Conservation (phyloP, 2,113 vertebrate species). For the Colistium nudipinnis region DNA sequence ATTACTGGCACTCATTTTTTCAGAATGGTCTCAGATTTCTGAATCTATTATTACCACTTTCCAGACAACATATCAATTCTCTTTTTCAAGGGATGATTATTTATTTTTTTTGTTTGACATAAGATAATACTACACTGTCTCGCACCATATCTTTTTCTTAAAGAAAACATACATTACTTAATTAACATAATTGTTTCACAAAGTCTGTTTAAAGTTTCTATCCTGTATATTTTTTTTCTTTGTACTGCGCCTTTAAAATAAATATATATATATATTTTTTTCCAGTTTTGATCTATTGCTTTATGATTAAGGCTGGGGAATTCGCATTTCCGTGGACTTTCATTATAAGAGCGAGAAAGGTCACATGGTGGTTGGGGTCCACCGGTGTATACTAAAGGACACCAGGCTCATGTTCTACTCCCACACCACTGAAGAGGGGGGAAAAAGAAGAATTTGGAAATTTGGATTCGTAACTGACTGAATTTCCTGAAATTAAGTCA, state of each 20-base stretch:
- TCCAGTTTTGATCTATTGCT: too few relatives aligned
- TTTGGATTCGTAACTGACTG: constrained; percentile 46
- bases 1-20: background rate
- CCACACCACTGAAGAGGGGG: constrained; percentile 42
- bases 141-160: background rate
- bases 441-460: constrained; percentile 35
- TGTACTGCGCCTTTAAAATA: too few relatives aligned
- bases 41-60: background rate
- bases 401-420: constrained; percentile 34
- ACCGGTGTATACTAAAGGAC: constrained; percentile 24
- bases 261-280: too few relatives aligned
- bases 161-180: background rate
- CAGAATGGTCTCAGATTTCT: background rate
- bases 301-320: too few relatives aligned
- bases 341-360: constrained; percentile 25
- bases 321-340: constrained; percentile 11
- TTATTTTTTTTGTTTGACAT: background rate
- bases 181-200: too few relatives aligned
- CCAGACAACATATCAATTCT: background rate
- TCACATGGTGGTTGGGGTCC: constrained; percentile 7
- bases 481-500: constrained; percentile 72
- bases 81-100: background rate
- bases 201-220: too few relatives aligned
- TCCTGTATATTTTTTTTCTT: too few relatives aligned
- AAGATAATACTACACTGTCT: background rate